A percentile compares a stretch with the other conserved stretches of the same genome.
Evolutionary conservation across 1,140 invertebrate species (phyloP).

Genomic region (Pomacea maculata): DNA sequence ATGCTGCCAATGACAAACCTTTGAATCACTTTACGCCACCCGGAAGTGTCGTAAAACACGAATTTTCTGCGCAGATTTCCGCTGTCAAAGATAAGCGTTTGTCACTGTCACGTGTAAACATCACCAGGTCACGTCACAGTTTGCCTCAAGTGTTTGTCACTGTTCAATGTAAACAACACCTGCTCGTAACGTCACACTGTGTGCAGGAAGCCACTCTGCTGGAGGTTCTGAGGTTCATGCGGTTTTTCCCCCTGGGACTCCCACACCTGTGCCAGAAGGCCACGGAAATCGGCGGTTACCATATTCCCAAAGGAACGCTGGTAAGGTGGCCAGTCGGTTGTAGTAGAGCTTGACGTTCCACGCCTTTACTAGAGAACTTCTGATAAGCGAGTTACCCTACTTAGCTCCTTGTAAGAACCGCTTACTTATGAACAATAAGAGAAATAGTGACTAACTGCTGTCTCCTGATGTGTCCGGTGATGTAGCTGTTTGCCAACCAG

Average conservation of each 20-base stretch:
- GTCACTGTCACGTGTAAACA: no score
- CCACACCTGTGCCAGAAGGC: slow-evolving; percentile 18
- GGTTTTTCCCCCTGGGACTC: slow-evolving; percentile 19
- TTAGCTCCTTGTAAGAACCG: no score
- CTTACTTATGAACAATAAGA: no score
- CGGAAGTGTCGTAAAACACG: background rate
- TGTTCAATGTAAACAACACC: background rate
- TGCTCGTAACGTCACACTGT: background rate
- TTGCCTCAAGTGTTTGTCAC: no score
- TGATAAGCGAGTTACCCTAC: no score
- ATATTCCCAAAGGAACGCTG: slow-evolving; percentile 17
- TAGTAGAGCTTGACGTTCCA: no score
- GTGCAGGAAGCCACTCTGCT: slow-evolving; percentile 18
- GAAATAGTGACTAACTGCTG: background rate
- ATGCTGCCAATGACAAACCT: background rate
- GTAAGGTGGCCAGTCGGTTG: background rate
- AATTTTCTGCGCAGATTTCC: background rate
- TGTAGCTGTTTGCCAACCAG: slow-evolving; percentile 68
- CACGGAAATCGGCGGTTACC: slow-evolving; percentile 14
- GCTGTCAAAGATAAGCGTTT: no score
- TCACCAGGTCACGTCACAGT: no score
- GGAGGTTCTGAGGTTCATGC: slow-evolving; percentile 25
- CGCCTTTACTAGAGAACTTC: no score
- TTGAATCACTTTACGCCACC: no score
- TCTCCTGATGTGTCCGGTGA: background rate